A percentile compares a stretch with the other conserved stretches of the same genome.
Conservation (phyloP, 1,140 invertebrate genomes). For the Drosophila baimaii region DNA sequence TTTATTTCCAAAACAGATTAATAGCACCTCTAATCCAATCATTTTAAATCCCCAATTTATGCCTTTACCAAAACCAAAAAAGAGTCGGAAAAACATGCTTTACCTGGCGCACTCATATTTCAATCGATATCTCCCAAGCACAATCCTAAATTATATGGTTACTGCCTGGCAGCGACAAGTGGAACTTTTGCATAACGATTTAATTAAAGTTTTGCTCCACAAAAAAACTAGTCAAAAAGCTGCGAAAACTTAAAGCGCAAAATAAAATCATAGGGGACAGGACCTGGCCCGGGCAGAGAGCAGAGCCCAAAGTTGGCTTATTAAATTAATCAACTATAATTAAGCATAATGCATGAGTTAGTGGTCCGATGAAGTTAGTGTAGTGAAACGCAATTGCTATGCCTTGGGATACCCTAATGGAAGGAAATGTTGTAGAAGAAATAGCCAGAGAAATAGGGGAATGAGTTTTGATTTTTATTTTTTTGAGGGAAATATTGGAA, state of each 20-base stretch:
- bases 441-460: neutral
- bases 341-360: conserved; percentile 43
- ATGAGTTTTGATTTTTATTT: neutral
- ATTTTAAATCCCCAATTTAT: conserved; percentile 1
- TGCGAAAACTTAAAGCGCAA: conserved; percentile 73
- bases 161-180: conserved; percentile 63
- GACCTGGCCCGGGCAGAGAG: conserved; percentile 10
- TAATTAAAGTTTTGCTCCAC: conserved; percentile 67
- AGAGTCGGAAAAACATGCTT: conserved; percentile 2
- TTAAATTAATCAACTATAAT: conserved; percentile 77
- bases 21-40: neutral
- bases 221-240: conserved; percentile 51
- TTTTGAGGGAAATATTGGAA: neutral
- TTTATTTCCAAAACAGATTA: neutral
- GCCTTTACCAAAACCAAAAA: neutral
- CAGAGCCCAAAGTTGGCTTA: conserved; percentile 49
- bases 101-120: conserved; percentile 22
- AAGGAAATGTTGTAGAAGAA: neutral
- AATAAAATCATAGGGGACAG: conserved; percentile 45
- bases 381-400: conserved; percentile 15
- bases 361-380: conserved; percentile 29
- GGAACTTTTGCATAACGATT: conserved; percentile 78
- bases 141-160: conserved; percentile 69
- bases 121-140: conserved; percentile 45
- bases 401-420: conserved; percentile 15